Evolutionary conservation across 2,888 invertebrate species (phyloP).

Genomic region (Polylopha cassiicola): DNA sequence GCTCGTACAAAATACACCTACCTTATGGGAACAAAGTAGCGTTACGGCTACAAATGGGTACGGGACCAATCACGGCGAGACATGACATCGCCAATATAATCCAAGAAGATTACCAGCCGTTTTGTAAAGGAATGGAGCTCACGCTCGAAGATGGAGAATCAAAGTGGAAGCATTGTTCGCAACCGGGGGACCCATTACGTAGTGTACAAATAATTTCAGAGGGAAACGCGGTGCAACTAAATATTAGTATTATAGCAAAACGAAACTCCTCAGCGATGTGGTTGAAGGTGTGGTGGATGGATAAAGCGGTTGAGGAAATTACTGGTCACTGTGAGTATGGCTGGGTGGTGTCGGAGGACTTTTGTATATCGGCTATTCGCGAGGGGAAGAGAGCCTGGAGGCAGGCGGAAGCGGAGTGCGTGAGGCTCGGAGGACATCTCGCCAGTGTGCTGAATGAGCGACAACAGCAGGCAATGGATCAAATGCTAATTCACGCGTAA

Average conservation of each 20-base stretch:
- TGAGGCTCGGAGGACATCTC: conserved; percentile 80
- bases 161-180: conserved; percentile 79
- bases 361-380: conserved; percentile 80
- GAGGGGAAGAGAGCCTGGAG: conserved; percentile 78
- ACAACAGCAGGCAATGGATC: conserved; percentile 80
- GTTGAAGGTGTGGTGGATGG: conserved; percentile 80
- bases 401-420: conserved; percentile 82
- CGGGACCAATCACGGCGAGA: conserved; percentile 51
- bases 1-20: conserved; percentile 82
- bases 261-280: conserved; percentile 67
- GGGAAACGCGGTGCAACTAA: conserved; percentile 73
- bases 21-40: conserved; percentile 84
- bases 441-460: conserved; percentile 80
- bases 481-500: conserved; percentile 81
- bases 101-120: conserved; percentile 51
- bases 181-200: conserved; percentile 74
- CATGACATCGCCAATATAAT: conserved; percentile 55
- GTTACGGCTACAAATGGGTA: conserved; percentile 78
- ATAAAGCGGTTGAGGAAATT: conserved; percentile 78
- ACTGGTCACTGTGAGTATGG: conserved; percentile 83
- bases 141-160: conserved; percentile 77
- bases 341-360: conserved; percentile 81
- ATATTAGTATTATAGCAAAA: conserved; percentile 60
- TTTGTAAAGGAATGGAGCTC: conserved; percentile 77
- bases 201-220: conserved; percentile 79